These are phyloP conservation scores for Xiphophorus hellerii DNA, from an alignment of 2,113 vertebrate genomes.

Conservation along the genomic window DNA sequence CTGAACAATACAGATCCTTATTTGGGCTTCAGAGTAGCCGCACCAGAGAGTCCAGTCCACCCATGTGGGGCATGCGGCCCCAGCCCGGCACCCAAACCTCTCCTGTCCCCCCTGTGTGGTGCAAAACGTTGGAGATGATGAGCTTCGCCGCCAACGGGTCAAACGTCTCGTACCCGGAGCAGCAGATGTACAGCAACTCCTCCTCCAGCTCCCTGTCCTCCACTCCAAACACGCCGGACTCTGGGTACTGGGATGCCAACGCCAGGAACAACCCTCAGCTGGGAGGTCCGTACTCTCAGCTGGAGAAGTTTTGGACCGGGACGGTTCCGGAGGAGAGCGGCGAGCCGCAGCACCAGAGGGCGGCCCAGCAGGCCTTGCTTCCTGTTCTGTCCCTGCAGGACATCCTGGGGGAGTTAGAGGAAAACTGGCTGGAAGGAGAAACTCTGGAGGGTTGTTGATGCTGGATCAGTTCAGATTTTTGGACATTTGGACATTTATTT, in stretches of 20 bases:
- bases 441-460: constrained; percentile 33
- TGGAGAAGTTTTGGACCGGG: constrained; percentile 52
- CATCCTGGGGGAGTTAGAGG: constrained; percentile 72
- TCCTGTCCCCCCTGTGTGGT: constrained; percentile 43
- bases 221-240: constrained; percentile 70
- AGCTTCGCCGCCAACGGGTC: constrained; percentile 32
- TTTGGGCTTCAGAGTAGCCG: constrained; percentile 44
- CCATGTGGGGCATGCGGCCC: constrained; percentile 51
- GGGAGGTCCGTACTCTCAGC: constrained; percentile 24
- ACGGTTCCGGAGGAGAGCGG: constrained; percentile 3
- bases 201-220: constrained; percentile 39
- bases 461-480: constrained; percentile 27
- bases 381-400: constrained; percentile 77
- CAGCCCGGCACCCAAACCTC: constrained; percentile 28
- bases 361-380: constrained; percentile 41
- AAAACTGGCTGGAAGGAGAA: constrained; percentile 68
- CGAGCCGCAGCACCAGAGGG: background rate
- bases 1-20: constrained; percentile 39
- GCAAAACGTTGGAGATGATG: constrained; percentile 44
- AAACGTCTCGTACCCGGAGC: constrained; percentile 53
- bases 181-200: constrained; percentile 27
- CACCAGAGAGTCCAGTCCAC: constrained; percentile 18
- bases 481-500: background rate
- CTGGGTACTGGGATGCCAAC: constrained; percentile 67
- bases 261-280: constrained; percentile 38